Evolutionary conservation across 2,113 vertebrate species (phyloP).

Genomic region (Neolamprologus modestus): DNA sequence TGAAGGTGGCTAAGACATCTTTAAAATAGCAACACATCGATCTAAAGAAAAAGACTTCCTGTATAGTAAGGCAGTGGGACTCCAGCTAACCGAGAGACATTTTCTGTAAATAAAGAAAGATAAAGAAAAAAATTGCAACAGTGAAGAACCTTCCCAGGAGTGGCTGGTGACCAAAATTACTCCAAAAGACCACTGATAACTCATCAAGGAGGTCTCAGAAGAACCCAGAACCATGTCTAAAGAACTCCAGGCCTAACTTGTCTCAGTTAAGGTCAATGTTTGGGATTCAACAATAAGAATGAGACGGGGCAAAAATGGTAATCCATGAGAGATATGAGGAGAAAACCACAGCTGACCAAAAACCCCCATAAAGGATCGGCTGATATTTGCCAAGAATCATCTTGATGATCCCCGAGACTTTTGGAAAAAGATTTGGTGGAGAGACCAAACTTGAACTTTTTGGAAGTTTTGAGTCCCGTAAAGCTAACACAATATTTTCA

Average conservation of each 20-base stretch:
- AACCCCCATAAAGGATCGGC: accelerated
- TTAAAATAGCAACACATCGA: background rate
- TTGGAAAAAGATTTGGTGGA: background rate
- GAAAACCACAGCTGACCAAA: background rate
- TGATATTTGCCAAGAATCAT: background rate
- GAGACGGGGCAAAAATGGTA: background rate
- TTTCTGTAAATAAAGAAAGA: background rate
- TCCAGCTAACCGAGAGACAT: background rate
- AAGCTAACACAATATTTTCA: background rate
- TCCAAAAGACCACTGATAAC: background rate
- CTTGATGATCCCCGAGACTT: background rate
- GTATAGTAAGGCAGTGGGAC: background rate
- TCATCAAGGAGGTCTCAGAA: background rate
- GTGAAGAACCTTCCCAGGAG: background rate
- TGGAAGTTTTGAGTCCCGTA: background rate
- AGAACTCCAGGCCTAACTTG: background rate
- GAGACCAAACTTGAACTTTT: background rate
- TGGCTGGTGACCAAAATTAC: background rate
- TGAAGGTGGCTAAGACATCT: background rate
- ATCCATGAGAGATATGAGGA: accelerated
- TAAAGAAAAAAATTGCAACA: background rate
- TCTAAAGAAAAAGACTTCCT: background rate
- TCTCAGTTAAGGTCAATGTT: background rate
- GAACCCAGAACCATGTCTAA: background rate
- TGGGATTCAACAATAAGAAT: accelerated